Base-by-base conservation (phyloP, 2,797 vertebrate genomes). In the Hemitrygon akajei region DNA sequence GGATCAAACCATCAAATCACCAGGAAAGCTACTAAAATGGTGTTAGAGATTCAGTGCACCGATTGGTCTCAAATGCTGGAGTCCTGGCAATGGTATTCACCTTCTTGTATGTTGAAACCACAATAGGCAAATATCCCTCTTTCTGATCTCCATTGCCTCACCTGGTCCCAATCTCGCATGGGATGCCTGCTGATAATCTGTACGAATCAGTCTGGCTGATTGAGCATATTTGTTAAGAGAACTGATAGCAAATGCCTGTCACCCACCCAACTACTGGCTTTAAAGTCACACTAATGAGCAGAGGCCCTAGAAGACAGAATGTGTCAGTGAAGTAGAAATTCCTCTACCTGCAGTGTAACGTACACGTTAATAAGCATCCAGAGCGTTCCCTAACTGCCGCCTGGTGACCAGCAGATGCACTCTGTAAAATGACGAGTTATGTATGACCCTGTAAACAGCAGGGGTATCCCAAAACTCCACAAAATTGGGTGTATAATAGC, bases 231-330 rank as follows among this genome's bases (percentile, higher is more conserved):
- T n/a, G n/a, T n/a, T n/a, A 87, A n/a, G 11, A 86, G 56, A 47
- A 25, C 4, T 81, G 16, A 81, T 22, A 27, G 27, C 25, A 30
- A 25, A 27, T n/a, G 11, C 84, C 30, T 10, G 47, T 3, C 7
- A 18, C 40, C 4, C 37, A 25, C 22, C 80, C 40, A 81, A 1
- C 80, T 22, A 22, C 25, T 58, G 25, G 9, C 25, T n/a, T 27
- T 84, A 12, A 25, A 60, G 82, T 30, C 1, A 22, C 7, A 37
- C 3, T 22, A 37, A 18, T 37, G 86, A 89, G 0, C n/a, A 66
- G 11, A 71, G 14, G 47, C 2, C 47, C 47, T 47, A 47, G 47
- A 47, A 2, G 95, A 95, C 40, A 58, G 27, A 89, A 37, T 66
- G 86, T 89, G n/a, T 66, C 18, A 89, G 20, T 89, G 16, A 66